Conservation (phyloP, 2,797 vertebrate species). For the Cuculus canorus region DNA sequence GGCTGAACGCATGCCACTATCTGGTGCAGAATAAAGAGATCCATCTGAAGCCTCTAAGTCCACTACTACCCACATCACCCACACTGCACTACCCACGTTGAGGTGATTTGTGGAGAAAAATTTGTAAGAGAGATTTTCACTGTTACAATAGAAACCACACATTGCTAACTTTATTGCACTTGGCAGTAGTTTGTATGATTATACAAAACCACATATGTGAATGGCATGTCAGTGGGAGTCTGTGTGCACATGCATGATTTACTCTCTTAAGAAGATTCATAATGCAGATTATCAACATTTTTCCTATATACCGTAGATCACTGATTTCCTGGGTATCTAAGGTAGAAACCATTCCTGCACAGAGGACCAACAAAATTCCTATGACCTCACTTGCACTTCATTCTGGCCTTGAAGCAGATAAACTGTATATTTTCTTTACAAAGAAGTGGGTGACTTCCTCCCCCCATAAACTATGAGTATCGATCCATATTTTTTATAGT, state of each 20-base stretch:
- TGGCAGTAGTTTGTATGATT: neutral
- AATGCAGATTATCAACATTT: neutral
- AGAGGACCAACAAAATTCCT: fast-evolving
- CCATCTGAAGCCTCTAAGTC: neutral
- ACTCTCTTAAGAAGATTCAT: neutral
- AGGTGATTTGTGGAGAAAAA: neutral
- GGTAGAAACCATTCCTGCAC: neutral
- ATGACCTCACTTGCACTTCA: neutral
- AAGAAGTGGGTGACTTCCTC: neutral
- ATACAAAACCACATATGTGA: neutral
- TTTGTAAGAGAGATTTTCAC: neutral
- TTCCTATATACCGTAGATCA: neutral
- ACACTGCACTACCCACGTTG: neutral
- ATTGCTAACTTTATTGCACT: neutral
- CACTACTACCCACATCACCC: neutral
- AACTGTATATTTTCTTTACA: neutral
- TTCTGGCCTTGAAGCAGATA: neutral
- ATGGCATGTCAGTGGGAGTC: neutral
- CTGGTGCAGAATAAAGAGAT: neutral
- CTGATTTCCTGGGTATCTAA: neutral
- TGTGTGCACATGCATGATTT: neutral
- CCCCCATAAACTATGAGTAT: neutral
- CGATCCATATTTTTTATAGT: neutral
- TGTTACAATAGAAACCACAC: neutral
- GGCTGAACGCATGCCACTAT: neutral